phyloP scores from a whole-genome alignment of 2,113 vertebrate genomes.

The Gopherus flavomarginatus region DNA sequence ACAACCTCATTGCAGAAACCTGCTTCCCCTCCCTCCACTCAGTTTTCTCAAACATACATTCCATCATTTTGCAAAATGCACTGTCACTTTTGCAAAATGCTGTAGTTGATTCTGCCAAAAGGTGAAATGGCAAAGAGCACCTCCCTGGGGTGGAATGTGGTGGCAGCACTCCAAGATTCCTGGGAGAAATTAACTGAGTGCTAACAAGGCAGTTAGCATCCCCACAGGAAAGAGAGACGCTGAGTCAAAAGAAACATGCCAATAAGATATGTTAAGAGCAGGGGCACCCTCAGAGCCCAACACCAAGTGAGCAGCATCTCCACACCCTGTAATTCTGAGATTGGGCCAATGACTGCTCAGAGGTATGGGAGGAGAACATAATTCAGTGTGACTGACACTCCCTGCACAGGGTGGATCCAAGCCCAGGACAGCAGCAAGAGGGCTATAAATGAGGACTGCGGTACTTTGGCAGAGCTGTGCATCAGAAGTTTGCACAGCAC shows the following conservation, averaged over 20 bases:
- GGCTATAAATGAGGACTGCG: neutral
- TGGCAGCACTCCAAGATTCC: neutral
- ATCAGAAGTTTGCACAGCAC: neutral
- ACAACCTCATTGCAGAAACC: fast-evolving
- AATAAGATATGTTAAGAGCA: neutral
- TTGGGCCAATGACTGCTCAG: no score
- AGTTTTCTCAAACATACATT: neutral
- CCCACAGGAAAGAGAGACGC: neutral
- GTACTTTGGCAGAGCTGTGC: neutral
- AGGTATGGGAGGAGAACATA: neutral
- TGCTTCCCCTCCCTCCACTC: slow-evolving; percentile 37
- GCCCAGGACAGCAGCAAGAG: neutral
- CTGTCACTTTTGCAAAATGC: neutral
- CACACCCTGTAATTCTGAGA: neutral
- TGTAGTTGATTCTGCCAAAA: neutral
- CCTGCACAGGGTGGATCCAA: neutral
- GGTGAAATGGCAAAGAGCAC: neutral
- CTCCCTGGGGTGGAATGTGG: neutral
- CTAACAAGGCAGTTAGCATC: neutral
- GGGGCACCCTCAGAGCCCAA: neutral
- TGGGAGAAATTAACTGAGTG: neutral
- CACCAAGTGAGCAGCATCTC: neutral
- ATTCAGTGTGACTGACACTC: neutral
- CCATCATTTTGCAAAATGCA: neutral
- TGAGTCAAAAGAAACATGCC: neutral